Percentiles rank a stretch among this genome's conserved stretches.
Evolutionary conservation across 2,113 vertebrate genomes (phyloP).

Genomic region (Cyanistes caeruleus): DNA sequence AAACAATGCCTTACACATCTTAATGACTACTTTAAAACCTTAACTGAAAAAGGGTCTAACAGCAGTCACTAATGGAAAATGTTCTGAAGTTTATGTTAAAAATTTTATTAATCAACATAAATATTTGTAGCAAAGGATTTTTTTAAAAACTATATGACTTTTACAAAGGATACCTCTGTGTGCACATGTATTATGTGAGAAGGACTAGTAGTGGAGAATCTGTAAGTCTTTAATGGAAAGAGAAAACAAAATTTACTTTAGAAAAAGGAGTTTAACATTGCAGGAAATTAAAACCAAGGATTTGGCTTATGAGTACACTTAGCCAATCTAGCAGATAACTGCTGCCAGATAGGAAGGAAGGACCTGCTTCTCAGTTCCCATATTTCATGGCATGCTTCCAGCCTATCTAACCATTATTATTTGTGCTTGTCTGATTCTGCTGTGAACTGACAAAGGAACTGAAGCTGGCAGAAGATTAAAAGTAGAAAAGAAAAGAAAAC

Average conservation of each 20-base stretch:
- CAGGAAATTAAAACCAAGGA: background rate
- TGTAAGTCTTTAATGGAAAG: background rate
- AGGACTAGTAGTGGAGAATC: background rate
- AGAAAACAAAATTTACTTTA: background rate
- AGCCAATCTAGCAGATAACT: background rate
- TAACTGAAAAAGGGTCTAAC: background rate
- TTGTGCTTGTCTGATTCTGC: background rate
- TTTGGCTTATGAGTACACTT: background rate
- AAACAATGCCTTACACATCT: background rate
- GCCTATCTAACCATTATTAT: background rate
- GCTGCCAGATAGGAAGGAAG: background rate
- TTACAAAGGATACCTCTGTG: background rate
- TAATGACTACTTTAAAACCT: background rate
- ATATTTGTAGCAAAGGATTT: background rate
- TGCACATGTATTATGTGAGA: background rate
- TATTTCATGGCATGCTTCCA: background rate
- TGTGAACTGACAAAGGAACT: background rate
- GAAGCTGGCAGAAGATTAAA: background rate
- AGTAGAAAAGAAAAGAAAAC: background rate
- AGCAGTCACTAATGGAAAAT: background rate
- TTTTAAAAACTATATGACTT: background rate
- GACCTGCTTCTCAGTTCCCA: background rate
- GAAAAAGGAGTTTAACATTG: background rate
- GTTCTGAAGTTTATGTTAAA: background rate
- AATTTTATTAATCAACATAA: background rate